Percentiles rank a stretch among this genome's conserved stretches.
phyloP scores from a whole-genome alignment of 2,888 invertebrate genomes.

The Cryptus viduatorius region DNA sequence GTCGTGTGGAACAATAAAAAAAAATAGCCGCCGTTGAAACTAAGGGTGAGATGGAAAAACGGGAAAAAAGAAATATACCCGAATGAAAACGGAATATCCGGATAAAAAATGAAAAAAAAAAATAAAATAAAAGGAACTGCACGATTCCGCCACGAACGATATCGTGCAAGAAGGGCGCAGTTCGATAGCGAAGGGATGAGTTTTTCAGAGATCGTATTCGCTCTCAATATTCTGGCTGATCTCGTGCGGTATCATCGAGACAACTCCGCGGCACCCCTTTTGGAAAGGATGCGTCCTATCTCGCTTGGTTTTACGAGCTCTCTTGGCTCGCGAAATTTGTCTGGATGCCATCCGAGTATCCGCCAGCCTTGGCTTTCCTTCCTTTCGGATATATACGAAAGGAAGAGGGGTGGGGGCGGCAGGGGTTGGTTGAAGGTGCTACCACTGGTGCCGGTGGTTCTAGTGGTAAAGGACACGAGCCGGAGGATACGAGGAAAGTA shows the following conservation, averaged over 20 bases:
- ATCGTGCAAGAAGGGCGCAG: constrained; percentile 60
- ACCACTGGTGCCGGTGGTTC: background rate
- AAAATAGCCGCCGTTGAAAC: constrained; percentile 51
- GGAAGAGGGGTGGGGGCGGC: no score
- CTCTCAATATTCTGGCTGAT: constrained; percentile 53
- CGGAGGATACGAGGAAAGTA: constrained; percentile 74
- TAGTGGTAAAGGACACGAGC: constrained; percentile 53
- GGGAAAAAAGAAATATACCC: constrained; percentile 19
- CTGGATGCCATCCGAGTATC: constrained; percentile 78
- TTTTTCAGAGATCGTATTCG: constrained; percentile 59
- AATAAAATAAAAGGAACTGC: constrained; percentile 7
- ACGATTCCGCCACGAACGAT: constrained; percentile 49
- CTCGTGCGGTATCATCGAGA: constrained; percentile 59
- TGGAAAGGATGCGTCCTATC: constrained; percentile 10
- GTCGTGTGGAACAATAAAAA: constrained; percentile 76
- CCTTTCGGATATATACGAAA: constrained; percentile 14
- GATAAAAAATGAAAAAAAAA: constrained; percentile 18
- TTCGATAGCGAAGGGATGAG: constrained; percentile 53
- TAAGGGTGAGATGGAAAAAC: constrained; percentile 36
- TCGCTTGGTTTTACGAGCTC: constrained; percentile 80
- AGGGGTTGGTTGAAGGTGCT: background rate
- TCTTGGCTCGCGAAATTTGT: constrained; percentile 82
- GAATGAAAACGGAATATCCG: constrained; percentile 33
- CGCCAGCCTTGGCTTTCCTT: constrained; percentile 69
- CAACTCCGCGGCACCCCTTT: constrained; percentile 48